phyloP scores from a whole-genome alignment of 2,888 invertebrate species.

The Zaprionus lineosus region DNA sequence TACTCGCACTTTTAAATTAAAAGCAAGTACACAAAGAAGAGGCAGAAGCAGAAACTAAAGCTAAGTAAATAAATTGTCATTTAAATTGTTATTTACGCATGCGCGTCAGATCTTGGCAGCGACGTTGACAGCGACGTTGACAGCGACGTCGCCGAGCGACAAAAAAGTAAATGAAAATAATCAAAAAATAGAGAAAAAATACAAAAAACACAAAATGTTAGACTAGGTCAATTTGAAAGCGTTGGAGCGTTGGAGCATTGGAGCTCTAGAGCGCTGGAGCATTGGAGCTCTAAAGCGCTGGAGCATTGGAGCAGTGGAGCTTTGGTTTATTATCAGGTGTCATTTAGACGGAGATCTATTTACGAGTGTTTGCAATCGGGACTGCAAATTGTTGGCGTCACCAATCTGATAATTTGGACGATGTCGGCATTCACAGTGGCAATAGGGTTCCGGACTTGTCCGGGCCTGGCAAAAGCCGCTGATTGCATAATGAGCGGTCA shows the following conservation, averaged over 20 bases:
- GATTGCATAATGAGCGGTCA: conserved; percentile 60
- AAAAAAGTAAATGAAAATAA: conserved; percentile 1
- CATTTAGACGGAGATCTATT: conserved; percentile 28
- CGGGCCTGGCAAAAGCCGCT: conserved; percentile 4
- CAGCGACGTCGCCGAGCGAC: too few relatives aligned
- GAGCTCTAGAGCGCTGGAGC: too few relatives aligned
- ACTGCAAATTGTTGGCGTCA: conserved; percentile 60
- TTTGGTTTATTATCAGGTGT: conserved; percentile 54
- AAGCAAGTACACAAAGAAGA: conserved; percentile 9
- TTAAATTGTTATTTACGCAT: conserved; percentile 72
- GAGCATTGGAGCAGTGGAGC: too few relatives aligned
- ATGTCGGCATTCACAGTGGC: conserved; percentile 32
- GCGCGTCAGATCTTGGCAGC: conserved; percentile 39
- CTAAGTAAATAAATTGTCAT: conserved; percentile 51
- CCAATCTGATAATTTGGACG: conserved; percentile 19
- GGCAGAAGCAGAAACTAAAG: neutral
- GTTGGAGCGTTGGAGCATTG: too few relatives aligned
- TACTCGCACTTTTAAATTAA: conserved; percentile 66
- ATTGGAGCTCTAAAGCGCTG: too few relatives aligned
- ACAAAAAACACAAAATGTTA: conserved; percentile 18
- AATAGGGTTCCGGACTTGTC: conserved; percentile 25
- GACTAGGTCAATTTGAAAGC: conserved; percentile 50
- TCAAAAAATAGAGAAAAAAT: too few relatives aligned
- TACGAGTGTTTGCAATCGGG: conserved; percentile 48
- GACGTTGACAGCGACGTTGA: too few relatives aligned